Conservation (phyloP, 2,113 vertebrate species). For the Phoenicopterus ruber region DNA sequence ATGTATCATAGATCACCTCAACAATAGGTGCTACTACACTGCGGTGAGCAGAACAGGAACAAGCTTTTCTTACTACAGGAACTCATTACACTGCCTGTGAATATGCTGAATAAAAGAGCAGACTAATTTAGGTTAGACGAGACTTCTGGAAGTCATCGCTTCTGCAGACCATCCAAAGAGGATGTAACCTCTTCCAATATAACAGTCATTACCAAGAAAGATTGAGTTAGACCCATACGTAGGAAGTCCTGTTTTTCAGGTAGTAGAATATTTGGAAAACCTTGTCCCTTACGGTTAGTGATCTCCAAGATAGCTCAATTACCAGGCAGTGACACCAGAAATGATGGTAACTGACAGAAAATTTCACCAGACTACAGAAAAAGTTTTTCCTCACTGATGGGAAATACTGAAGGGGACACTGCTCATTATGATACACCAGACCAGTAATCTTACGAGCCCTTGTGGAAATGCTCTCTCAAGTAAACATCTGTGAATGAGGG, state of each 20-base stretch:
- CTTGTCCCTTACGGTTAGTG: accelerated
- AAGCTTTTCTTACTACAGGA: not conserved
- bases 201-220: not conserved
- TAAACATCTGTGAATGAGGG: not conserved
- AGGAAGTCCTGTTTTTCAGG: not conserved
- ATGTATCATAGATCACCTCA: not conserved
- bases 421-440: not conserved
- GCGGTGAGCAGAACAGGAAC: not conserved
- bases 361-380: not conserved
- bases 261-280: not conserved
- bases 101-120: not conserved
- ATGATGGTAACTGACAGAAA: not conserved
- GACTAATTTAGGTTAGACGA: not conserved
- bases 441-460: not conserved
- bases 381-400: not conserved
- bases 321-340: not conserved
- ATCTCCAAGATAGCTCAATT: not conserved
- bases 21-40: not conserved
- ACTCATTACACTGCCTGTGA: not conserved
- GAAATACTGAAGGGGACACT: not conserved
- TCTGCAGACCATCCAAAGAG: not conserved
- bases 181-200: not conserved
- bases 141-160: not conserved
- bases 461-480: not conserved
- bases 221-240: not conserved